Evolutionary conservation across 2,797 vertebrate species (phyloP).

Genomic region (Karalla daura): DNA sequence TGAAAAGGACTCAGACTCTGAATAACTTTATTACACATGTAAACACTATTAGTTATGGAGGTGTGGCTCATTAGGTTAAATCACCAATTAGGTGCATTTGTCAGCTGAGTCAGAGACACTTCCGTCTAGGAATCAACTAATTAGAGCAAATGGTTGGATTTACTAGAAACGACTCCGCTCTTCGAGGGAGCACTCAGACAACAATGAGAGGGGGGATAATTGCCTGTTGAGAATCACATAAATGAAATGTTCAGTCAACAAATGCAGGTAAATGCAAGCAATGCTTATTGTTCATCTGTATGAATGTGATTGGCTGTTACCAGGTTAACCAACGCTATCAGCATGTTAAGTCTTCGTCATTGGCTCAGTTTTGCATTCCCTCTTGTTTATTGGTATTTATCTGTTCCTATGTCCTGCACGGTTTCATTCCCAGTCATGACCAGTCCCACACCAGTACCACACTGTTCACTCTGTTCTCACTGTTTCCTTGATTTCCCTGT

Average conservation of each 20-base stretch:
- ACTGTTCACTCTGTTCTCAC: too few species aligned
- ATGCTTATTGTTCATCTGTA: neutral
- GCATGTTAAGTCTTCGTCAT: too few species aligned
- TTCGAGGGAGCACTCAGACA: neutral
- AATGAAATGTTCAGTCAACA: neutral
- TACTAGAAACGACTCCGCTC: neutral
- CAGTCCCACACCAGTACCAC: too few species aligned
- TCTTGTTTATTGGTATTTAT: too few species aligned
- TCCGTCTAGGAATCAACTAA: constrained; percentile 16
- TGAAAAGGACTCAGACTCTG: constrained; percentile 7
- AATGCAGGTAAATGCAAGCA: too few species aligned
- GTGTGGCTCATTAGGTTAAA: constrained; percentile 16
- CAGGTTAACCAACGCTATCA: too few species aligned
- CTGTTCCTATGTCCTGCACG: too few species aligned
- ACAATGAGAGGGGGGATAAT: neutral
- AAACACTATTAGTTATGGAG: constrained; percentile 20
- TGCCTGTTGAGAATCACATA: neutral
- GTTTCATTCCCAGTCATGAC: too few species aligned
- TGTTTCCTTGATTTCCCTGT: too few species aligned
- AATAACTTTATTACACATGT: constrained; percentile 38
- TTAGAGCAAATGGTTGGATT: constrained; percentile 5
- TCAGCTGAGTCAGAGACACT: constrained; percentile 24
- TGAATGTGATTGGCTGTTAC: neutral
- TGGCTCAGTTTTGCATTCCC: too few species aligned
- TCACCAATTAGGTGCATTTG: constrained; percentile 32